phyloP scores from a whole-genome alignment of 2,797 vertebrate species.

The Choloepus didactylus region DNA sequence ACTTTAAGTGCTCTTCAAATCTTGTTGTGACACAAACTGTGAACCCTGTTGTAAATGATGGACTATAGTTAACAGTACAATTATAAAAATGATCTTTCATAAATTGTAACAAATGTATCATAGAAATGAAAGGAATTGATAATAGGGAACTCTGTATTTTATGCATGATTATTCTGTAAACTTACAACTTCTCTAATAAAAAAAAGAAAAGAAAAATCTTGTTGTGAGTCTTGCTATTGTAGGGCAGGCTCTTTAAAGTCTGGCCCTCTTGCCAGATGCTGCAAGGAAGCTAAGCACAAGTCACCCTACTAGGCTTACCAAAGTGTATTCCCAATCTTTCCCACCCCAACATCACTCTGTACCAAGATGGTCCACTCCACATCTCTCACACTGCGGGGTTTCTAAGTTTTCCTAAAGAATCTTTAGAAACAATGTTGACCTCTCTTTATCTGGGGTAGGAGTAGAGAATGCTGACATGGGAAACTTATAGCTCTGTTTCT shows the following conservation, averaged over 20 bases:
- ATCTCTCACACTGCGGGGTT: background rate
- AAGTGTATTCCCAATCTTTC: background rate
- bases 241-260: background rate
- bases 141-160: no score
- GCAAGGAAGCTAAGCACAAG: background rate
- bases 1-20: background rate
- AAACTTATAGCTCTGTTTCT: background rate
- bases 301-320: background rate
- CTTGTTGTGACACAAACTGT: background rate
- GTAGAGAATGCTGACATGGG: background rate
- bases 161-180: no score
- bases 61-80: no score
- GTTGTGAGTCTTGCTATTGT: background rate
- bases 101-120: no score
- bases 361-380: background rate
- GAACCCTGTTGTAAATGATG: no score
- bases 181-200: no score
- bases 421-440: conserved; percentile 39
- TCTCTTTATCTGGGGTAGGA: background rate
- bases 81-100: no score
- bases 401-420: conserved; percentile 4
- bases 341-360: background rate
- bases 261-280: background rate
- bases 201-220: no score
- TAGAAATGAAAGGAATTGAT: no score